phyloP scores from a whole-genome alignment of 2,888 invertebrate genomes.

The Aspidapion aeneum region DNA sequence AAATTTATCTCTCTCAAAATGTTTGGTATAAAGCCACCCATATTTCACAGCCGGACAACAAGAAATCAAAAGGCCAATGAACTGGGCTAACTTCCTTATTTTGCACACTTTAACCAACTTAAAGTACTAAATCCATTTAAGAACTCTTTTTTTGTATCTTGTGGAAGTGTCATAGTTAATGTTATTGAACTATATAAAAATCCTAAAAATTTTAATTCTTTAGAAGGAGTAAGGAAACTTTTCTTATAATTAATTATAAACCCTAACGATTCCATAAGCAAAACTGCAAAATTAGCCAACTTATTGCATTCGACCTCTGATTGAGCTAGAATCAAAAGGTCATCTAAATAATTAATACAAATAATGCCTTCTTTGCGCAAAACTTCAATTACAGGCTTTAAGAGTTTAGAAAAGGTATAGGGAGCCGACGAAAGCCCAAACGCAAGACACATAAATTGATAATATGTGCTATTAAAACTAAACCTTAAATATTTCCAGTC shows the following conservation, averaged over 20 bases:
- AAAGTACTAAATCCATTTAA: too few species aligned
- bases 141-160: too few species aligned
- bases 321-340: slow-evolving; percentile 20
- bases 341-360: slow-evolving; percentile 26
- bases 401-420: slow-evolving; percentile 33
- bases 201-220: slow-evolving; percentile 22
- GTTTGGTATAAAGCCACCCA: background rate
- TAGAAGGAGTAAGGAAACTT: slow-evolving; percentile 14
- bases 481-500: background rate
- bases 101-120: background rate
- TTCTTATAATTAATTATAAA: slow-evolving; percentile 26
- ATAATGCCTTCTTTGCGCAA: slow-evolving; percentile 21
- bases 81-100: background rate
- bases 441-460: slow-evolving; percentile 31
- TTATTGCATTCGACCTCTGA: slow-evolving; percentile 11
- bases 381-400: slow-evolving; percentile 25
- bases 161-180: slow-evolving; percentile 13
- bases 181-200: slow-evolving; percentile 20
- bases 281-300: slow-evolving; percentile 2
- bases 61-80: background rate
- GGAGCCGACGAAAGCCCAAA: slow-evolving; percentile 31
- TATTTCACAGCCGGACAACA: slow-evolving; percentile 5
- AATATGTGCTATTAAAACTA: slow-evolving; percentile 12
- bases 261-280: slow-evolving; percentile 20
- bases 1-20: background rate